Evolutionary conservation across 2,888 invertebrate genomes (phyloP), one percentile per base, ranked within the genome.

Genomic region (Ditylenchus weischeri): DNA sequence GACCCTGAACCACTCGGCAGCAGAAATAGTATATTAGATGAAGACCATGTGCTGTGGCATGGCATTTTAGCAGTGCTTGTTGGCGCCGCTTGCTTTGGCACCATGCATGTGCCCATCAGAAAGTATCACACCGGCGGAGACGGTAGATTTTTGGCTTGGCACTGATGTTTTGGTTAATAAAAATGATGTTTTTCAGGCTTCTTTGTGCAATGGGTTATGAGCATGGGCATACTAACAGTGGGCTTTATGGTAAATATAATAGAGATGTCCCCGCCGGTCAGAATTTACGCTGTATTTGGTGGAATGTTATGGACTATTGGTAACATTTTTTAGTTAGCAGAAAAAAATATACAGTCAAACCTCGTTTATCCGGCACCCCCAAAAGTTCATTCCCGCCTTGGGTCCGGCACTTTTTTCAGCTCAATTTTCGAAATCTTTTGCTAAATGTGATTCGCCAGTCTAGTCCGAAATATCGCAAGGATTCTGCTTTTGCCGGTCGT

Each of bases 181-280:
- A 29, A 8, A 8, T 13, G 43, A 3, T 43, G 43, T 43, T 43
- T 43, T 79, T 7, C 75, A 86, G 86, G 85, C 10, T 79, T 86
- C 76, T 86, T 86, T 76, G 85, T 86, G 75, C 86, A 86, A 75
- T 85, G 84, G 84, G 74, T 85, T 36, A 76, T 85, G 72, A 84
- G 85, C 65, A 75, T 78, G 50, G 84, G 84, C 29, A 83, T 85
- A 50, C 83, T 84, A 69, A 57, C 81, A 54, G 76, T 81, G 38
- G 86, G 86, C 18, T 73, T 79, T 19, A 73, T 83, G 15, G 78
- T 85, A 1, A 83, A 84, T 70, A 72, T 79, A 11, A 76, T 83
- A 35, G 70, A 80, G 49, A 74, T 76, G 11, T 83, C 80, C 57
- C 83, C 84, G 3, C 75, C 72, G 29, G 85, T 86, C 72, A 84